phyloP scores from a whole-genome alignment of 2,797 vertebrate genomes.

The Sciaenops ocellatus region DNA sequence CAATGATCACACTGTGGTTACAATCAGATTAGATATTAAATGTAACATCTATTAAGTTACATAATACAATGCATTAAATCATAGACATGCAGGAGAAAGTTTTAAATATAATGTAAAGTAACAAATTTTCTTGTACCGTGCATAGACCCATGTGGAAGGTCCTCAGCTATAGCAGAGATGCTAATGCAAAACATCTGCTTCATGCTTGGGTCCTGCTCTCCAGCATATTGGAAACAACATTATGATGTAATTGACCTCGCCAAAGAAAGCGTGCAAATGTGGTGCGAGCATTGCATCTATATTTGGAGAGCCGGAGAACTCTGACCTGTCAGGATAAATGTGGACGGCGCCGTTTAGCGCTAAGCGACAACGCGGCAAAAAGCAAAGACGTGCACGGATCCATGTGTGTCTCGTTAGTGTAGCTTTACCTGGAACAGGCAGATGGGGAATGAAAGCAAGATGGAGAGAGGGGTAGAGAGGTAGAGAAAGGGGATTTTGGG shows the following conservation, averaged over 20 bases:
- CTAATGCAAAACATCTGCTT: constrained; percentile 67
- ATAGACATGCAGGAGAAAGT: neutral
- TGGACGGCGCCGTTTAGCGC: constrained; percentile 15
- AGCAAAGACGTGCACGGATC: neutral
- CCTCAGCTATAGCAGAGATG: constrained; percentile 8
- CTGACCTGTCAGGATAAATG: constrained; percentile 32
- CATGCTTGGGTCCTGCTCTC: constrained; percentile 19
- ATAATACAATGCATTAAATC: constrained; percentile 22
- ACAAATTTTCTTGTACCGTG: neutral
- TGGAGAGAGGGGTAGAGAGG: neutral
- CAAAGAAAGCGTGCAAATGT: constrained; percentile 41
- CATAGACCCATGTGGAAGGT: neutral
- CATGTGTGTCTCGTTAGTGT: constrained; percentile 48
- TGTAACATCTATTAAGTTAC: constrained; percentile 25
- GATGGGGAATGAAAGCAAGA: neutral
- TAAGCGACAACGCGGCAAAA: constrained; percentile 6
- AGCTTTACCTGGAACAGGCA: constrained; percentile 45
- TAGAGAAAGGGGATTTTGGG: constrained; percentile 46
- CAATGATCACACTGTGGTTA: constrained; percentile 26
- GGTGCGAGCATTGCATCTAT: constrained; percentile 33
- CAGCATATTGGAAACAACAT: constrained; percentile 39
- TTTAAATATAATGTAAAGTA: constrained; percentile 11
- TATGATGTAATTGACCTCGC: constrained; percentile 48
- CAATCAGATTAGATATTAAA: neutral
- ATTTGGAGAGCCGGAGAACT: constrained; percentile 50